Percentiles rank a stretch among this genome's conserved stretches.
These are phyloP conservation scores for Sebastes cheni DNA, from an alignment of 2,797 vertebrate genomes.

Conservation along the genomic window DNA sequence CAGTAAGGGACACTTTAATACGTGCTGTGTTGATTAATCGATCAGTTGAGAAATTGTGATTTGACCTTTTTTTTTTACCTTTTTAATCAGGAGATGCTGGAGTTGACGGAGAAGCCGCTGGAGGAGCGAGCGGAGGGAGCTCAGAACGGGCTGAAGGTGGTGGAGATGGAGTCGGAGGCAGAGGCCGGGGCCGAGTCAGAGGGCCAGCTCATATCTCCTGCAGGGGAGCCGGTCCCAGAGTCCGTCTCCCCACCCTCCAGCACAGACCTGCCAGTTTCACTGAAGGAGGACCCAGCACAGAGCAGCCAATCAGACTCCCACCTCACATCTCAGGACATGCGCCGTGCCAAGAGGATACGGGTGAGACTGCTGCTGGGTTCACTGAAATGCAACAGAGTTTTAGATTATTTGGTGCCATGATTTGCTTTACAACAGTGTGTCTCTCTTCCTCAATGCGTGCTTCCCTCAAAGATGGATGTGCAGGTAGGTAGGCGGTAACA, in stretches of 20 bases:
- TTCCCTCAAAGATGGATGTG: constrained; percentile 91
- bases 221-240: constrained; percentile 52
- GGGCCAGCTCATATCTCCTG: constrained; percentile 47
- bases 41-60: not conserved
- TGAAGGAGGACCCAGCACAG: constrained; percentile 80
- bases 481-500: constrained; percentile 86
- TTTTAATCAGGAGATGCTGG: constrained; percentile 87
- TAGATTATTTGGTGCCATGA: constrained; percentile 11
- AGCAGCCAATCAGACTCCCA: constrained; percentile 79
- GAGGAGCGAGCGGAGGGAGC: constrained; percentile 81
- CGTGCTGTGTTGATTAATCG: not conserved
- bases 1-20: constrained; percentile 75
- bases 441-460: constrained; percentile 81
- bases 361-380: constrained; percentile 42
- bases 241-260: constrained; percentile 42
- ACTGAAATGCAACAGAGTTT: not conserved
- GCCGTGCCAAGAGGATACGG: constrained; percentile 92
- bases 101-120: constrained; percentile 87
- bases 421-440: constrained; percentile 65
- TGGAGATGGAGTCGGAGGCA: constrained; percentile 75
- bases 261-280: constrained; percentile 54
- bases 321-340: constrained; percentile 92
- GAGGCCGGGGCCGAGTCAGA: constrained; percentile 54
- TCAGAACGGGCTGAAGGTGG: constrained; percentile 89
- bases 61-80: not conserved